A percentile compares a stretch with the other conserved stretches of the same genome.
These are phyloP conservation scores for rabbit (Oryctolagus cuniculus) DNA, from an alignment of 2,113 vertebrate species.

Conservation along the genomic window DNA sequence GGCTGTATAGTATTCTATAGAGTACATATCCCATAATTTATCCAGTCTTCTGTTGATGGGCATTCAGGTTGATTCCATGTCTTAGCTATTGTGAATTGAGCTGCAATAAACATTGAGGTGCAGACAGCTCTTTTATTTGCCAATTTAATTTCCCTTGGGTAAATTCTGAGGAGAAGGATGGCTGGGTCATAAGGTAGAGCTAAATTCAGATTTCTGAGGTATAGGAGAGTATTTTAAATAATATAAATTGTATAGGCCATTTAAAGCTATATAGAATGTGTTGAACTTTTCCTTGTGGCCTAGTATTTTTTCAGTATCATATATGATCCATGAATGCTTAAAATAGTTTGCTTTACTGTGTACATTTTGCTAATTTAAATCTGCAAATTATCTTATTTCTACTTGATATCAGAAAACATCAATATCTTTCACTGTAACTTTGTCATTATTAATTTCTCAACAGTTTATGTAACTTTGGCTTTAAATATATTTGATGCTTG, in stretches of 20 bases:
- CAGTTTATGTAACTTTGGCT: background rate
- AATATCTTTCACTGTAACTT: background rate
- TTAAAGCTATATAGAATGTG: background rate
- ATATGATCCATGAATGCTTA: background rate
- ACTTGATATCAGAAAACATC: background rate
- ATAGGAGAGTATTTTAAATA: background rate
- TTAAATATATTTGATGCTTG: background rate
- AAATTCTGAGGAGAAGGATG: no score
- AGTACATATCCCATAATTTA: no score
- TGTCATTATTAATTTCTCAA: background rate
- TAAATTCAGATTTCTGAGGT: no score
- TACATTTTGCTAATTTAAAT: conserved; percentile 1
- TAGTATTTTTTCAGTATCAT: background rate
- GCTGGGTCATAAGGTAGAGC: no score
- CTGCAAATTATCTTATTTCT: background rate
- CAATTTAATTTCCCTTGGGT: no score
- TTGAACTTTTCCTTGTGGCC: background rate
- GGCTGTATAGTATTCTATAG: no score
- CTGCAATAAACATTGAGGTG: no score
- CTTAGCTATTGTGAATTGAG: no score
- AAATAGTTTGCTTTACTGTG: background rate
- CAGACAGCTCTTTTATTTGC: no score
- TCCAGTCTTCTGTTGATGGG: no score
- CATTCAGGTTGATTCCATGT: no score
- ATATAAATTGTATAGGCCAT: background rate